phyloP scores from a whole-genome alignment of 2,888 invertebrate genomes.

The Cryptops parisi region DNA sequence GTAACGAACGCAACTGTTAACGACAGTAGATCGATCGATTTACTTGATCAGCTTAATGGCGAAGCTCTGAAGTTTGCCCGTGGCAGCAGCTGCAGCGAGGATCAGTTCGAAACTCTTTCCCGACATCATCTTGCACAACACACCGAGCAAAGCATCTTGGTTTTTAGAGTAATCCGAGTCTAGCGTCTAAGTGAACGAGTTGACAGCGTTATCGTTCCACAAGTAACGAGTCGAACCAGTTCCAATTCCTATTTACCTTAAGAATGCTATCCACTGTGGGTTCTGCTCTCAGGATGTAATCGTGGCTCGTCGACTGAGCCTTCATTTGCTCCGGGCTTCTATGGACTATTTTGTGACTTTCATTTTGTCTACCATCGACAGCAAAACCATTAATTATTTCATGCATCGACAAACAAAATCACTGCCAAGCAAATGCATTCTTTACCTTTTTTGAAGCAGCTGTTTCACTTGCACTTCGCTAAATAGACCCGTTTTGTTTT shows the following conservation, averaged over 20 bases:
- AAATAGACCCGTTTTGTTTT: conserved; percentile 56
- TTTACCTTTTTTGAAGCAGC: conserved; percentile 45
- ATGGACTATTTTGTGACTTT: conserved; percentile 20
- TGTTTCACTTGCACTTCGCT: conserved; percentile 60
- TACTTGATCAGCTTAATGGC: conserved; percentile 61
- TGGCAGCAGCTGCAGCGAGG: conserved; percentile 79
- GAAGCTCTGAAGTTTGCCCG: conserved; percentile 74
- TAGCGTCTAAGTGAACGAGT: conserved; percentile 46
- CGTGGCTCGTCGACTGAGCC: conserved; percentile 27
- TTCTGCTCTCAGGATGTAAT: conserved; percentile 61
- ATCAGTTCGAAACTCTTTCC: conserved; percentile 85
- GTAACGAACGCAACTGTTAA: not conserved
- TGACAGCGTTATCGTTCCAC: too few relatives aligned
- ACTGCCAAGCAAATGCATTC: too few relatives aligned
- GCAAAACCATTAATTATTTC: not conserved
- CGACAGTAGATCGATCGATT: too few relatives aligned
- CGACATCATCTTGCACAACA: conserved; percentile 74
- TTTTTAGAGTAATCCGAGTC: conserved; percentile 81
- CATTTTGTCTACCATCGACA: conserved; percentile 18
- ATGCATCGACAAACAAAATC: too few relatives aligned
- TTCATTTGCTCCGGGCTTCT: conserved; percentile 19
- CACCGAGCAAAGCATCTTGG: conserved; percentile 63
- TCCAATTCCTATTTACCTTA: conserved; percentile 44
- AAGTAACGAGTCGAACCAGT: too few relatives aligned
- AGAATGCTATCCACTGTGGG: conserved; percentile 75